Conservation (phyloP, 2,888 invertebrate species). For the Sthenelais limicola region DNA sequence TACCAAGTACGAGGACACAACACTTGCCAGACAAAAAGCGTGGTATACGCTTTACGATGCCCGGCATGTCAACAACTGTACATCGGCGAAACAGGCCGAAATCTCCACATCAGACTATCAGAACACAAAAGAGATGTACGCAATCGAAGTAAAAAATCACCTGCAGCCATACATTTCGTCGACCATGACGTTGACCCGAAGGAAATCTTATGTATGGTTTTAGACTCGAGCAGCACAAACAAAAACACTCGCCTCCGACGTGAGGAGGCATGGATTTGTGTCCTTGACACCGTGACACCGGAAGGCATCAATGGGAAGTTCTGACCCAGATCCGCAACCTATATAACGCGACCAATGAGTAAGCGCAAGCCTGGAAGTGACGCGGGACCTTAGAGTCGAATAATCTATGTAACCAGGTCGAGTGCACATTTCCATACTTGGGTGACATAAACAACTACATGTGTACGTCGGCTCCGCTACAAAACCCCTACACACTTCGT, state of each 20-base stretch:
- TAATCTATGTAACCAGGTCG: no score
- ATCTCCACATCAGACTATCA: neutral
- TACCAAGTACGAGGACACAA: neutral
- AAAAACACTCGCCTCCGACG: neutral
- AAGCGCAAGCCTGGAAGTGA: no score
- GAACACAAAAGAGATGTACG: neutral
- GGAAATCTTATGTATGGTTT: neutral
- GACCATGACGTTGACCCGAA: neutral
- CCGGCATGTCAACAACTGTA: neutral
- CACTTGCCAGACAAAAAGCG: neutral
- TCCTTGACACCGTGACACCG: neutral
- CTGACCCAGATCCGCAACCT: neutral
- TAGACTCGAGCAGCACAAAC: neutral
- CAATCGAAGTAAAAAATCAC: neutral
- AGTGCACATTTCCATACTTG: no score
- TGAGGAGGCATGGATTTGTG: slow-evolving; percentile 2
- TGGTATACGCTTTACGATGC: slow-evolving; percentile 2
- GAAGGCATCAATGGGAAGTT: neutral
- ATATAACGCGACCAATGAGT: no score
- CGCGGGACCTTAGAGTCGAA: no score
- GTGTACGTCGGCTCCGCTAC: no score
- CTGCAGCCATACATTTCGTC: neutral
- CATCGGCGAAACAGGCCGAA: slow-evolving; percentile 13
- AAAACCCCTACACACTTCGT: no score
- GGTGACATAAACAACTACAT: no score